Conservation (phyloP, 2,113 vertebrate species). For the Bos taurus region DNA sequence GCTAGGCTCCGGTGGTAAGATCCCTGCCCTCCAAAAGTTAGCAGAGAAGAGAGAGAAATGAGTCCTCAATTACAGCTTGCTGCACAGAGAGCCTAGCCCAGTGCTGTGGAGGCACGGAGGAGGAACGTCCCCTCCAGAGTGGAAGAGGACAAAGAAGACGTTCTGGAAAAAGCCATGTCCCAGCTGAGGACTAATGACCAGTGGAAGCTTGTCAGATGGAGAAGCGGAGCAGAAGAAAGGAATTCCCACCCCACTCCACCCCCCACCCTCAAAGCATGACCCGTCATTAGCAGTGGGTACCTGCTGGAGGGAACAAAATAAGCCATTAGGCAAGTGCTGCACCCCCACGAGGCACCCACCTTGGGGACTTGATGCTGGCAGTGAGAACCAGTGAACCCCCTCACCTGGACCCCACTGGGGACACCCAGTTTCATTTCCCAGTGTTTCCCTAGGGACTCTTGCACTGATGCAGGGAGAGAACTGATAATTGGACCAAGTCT, state of each 20-base stretch:
- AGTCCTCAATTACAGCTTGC: not conserved
- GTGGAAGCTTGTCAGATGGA: not conserved
- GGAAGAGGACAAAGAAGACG: not conserved
- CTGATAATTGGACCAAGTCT: not conserved
- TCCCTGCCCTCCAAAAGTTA: not conserved
- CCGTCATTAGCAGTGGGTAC: not conserved
- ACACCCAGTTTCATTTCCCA: not conserved
- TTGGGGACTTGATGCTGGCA: not conserved
- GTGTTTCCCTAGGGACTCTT: not conserved
- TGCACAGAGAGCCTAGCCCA: not conserved
- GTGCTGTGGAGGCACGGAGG: not conserved
- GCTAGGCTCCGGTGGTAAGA: not conserved
- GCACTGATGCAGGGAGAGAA: not conserved
- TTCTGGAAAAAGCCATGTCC: not conserved
- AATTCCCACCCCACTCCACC: not conserved
- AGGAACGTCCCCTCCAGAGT: not conserved
- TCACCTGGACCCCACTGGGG: not conserved
- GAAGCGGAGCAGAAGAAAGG: not conserved
- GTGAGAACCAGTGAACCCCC: not conserved
- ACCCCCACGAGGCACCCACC: not conserved
- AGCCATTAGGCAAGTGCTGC: too few relatives aligned
- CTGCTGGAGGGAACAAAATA: fast-evolving
- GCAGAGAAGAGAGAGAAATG: not conserved
- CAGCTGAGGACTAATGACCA: not conserved
- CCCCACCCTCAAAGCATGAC: not conserved